These are phyloP conservation scores for Callionymus lyra DNA, from an alignment of 2,113 vertebrate genomes.

Conservation along the genomic window DNA sequence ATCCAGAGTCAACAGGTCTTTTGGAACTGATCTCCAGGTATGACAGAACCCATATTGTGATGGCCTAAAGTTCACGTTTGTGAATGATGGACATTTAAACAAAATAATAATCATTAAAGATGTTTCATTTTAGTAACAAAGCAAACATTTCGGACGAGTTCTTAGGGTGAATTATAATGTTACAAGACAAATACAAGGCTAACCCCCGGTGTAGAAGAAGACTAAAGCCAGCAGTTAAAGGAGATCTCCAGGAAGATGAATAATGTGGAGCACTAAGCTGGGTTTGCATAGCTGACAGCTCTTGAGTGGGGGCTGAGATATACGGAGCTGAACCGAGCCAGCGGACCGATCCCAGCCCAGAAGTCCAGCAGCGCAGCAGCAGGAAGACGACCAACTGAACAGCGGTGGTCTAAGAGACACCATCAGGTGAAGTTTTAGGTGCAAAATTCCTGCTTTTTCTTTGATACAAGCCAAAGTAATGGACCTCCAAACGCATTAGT, in stretches of 20 bases:
- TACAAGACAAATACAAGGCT: no score
- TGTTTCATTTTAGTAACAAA: no score
- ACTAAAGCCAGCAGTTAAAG: constrained; percentile 17
- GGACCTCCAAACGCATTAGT: constrained; percentile 13
- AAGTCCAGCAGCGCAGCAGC: constrained; percentile 25
- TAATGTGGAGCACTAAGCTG: constrained; percentile 30
- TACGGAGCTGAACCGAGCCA: constrained; percentile 27
- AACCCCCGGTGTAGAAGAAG: constrained; percentile 4
- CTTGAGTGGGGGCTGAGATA: constrained; percentile 38
- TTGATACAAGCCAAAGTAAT: no score
- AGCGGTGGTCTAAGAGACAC: constrained; percentile 30
- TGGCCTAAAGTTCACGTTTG: no score
- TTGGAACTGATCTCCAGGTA: no score
- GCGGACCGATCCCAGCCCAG: constrained; percentile 26
- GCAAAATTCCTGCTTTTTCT: no score
- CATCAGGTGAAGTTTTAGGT: no score
- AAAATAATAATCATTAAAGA: no score
- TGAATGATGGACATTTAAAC: no score
- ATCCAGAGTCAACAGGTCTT: no score
- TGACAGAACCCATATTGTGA: no score
- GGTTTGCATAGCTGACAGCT: constrained; percentile 28
- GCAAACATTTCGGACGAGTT: no score
- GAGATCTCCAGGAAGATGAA: constrained; percentile 29
- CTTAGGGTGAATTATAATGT: constrained; percentile 5
- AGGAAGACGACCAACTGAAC: constrained; percentile 27